These are phyloP conservation scores for Alosa alosa DNA, from an alignment of 2,113 vertebrate genomes.

Conservation along the genomic window DNA sequence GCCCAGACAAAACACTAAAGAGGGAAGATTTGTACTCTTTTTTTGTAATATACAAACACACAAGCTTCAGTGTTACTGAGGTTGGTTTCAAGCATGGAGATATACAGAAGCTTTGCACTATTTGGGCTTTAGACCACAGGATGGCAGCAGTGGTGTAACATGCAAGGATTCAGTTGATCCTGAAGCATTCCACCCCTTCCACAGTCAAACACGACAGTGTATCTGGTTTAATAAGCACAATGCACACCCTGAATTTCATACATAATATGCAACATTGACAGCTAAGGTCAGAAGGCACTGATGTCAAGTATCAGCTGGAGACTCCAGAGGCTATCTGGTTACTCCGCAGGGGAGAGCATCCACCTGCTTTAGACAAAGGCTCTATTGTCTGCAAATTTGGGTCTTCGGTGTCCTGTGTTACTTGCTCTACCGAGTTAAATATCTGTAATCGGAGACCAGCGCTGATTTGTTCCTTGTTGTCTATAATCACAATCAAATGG, in stretches of 20 bases:
- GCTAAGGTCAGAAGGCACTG: not conserved
- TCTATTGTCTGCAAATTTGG: not conserved
- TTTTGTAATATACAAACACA: not conserved
- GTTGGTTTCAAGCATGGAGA: not conserved
- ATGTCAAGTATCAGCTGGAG: not conserved
- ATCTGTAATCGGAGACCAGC: not conserved
- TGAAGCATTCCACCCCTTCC: not conserved
- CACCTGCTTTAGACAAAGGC: slow-evolving; percentile 1
- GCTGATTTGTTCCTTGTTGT: not conserved
- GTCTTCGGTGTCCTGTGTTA: not conserved
- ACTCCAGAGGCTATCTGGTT: not conserved
- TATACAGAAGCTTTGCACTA: not conserved
- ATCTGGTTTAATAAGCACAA: not conserved
- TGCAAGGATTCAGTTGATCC: not conserved
- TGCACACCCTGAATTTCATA: not conserved
- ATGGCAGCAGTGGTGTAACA: slow-evolving; percentile 3
- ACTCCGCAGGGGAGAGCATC: not conserved
- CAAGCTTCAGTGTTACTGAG: not conserved
- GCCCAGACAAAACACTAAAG: not conserved
- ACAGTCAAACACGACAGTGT: not conserved
- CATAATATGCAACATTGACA: not conserved
- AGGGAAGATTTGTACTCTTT: not conserved
- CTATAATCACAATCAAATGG: not conserved
- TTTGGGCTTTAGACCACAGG: not conserved
- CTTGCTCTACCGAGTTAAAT: not conserved